Conservation (phyloP, 1,140 invertebrate genomes). For the Drosophila pachea region DNA sequence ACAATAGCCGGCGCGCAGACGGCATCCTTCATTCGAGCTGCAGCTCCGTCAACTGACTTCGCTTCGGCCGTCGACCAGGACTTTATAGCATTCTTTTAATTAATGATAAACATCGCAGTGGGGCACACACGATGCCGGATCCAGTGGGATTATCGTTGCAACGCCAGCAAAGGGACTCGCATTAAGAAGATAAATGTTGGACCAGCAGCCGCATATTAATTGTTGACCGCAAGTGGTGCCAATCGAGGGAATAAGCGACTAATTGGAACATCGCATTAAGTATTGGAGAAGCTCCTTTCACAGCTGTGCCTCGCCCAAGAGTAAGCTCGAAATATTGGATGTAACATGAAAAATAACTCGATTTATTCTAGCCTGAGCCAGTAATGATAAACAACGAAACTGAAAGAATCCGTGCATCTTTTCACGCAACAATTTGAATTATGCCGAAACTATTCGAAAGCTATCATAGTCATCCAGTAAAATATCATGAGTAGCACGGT, state of each 20-base stretch:
- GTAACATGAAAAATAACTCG: too few relatives aligned
- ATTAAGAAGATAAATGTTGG: conserved; percentile 14
- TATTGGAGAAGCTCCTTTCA: not conserved
- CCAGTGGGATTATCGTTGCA: conserved; percentile 24
- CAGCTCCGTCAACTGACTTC: conserved; percentile 31
- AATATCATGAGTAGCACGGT: too few relatives aligned
- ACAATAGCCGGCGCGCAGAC: conserved; percentile 53
- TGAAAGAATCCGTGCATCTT: too few relatives aligned
- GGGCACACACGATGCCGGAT: conserved; percentile 19
- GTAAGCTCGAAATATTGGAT: not conserved
- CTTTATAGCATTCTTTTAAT: conserved; percentile 59
- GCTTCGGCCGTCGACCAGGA: conserved; percentile 17
- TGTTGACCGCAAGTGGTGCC: not conserved
- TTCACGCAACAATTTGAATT: too few relatives aligned
- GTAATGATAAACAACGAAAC: too few relatives aligned
- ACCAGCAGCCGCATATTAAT: not conserved
- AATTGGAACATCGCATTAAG: conserved; percentile 6
- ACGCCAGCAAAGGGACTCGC: conserved; percentile 11
- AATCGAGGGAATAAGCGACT: conserved; percentile 20
- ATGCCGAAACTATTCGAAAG: too few relatives aligned
- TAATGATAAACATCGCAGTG: conserved; percentile 67
- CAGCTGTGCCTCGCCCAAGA: too few relatives aligned
- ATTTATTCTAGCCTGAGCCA: too few relatives aligned
- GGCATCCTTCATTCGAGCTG: conserved; percentile 29
- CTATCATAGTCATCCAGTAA: too few relatives aligned